These are phyloP conservation scores for Hydraecia micacea DNA, from an alignment of 2,888 invertebrate species.

Conservation along the genomic window DNA sequence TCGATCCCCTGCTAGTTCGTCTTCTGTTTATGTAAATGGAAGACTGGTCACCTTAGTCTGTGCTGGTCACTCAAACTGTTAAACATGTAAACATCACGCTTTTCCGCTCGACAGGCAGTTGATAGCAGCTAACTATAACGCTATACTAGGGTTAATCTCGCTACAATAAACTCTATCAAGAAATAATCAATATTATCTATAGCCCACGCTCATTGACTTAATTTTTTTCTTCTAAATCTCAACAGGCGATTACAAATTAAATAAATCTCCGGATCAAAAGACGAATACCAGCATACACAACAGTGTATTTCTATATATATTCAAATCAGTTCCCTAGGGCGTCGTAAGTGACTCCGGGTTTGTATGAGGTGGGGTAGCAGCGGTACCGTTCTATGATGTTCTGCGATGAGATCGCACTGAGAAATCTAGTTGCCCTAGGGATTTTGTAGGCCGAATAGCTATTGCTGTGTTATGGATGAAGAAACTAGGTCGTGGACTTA, in stretches of 20 bases:
- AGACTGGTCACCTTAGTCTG: neutral
- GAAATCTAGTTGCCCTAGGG: constrained; percentile 21
- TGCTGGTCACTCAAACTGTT: neutral
- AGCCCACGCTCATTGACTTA: neutral
- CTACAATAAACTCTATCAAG: neutral
- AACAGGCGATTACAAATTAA: constrained; percentile 35
- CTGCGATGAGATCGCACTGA: constrained; percentile 18
- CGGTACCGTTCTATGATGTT: constrained; percentile 15
- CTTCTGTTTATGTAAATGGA: neutral
- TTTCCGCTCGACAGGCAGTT: neutral
- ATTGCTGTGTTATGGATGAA: neutral
- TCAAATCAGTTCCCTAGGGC: constrained; percentile 40
- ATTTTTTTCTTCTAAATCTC: constrained; percentile 1
- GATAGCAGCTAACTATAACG: neutral
- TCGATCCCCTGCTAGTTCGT: no score
- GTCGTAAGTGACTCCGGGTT: constrained; percentile 24
- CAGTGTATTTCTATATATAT: constrained; percentile 32
- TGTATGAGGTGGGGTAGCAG: constrained; percentile 21
- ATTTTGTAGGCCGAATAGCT: constrained; percentile 6
- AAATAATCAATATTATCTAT: neutral
- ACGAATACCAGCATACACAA: constrained; percentile 20
- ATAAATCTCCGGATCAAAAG: constrained; percentile 41
- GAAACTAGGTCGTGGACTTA: neutral
- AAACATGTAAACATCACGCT: neutral
- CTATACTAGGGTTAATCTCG: neutral